Base-by-base conservation (phyloP, 2,888 invertebrate genomes). In the Hypena proboscidalis region DNA sequence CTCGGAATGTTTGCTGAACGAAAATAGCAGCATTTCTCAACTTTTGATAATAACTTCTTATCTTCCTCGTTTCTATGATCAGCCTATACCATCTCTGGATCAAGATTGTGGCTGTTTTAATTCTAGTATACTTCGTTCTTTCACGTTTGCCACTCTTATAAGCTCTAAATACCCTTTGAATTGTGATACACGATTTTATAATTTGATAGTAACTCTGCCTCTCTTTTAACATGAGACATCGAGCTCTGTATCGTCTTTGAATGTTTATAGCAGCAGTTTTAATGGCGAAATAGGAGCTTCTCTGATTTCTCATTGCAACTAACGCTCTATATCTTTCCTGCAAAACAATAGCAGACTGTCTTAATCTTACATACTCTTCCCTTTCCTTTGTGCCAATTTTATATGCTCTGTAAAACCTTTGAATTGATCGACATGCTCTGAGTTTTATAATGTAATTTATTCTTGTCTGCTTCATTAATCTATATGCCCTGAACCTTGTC, bases 31-130 rank as follows among this genome's bases (percentile, higher is more conserved):
- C 51, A 14, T 63, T 66, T 45, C 67, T 76, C 25, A 83, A 48
- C 13, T 33, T 45, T 7, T 78, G 53, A 65, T 78, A 90, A 10
- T 77, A 51, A n/a, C 45, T 59, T 30, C 74, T 68, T 4, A 74
- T 47, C 54, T 44, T 65, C 54, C 66, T 74, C 6, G 64, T 65
- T 63, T 71, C 71, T 32, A 45, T 60, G 11, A 67, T 32, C 51
- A 74, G 63, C 72, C 84, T 77, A 58, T 75, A 92, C 22, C 71
- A 67, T 13, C 58, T 77, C 64, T 93, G 92, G 45, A 92, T 80
- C n/a, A 70, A 23, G 11, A 82, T 57, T 2, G 71, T 67, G 4
- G 89, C 73, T 0, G 51, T 50, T 78, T 70, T 86, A 2, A 82
- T 50, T 20, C 41, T 58, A 1, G 63, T 35, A 64, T 78, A 92